A percentile compares a stretch with the other conserved stretches of the same genome.
These are phyloP conservation scores for Drosophila simulans DNA, from an alignment of 1,140 invertebrate genomes.

Conservation along the genomic window DNA sequence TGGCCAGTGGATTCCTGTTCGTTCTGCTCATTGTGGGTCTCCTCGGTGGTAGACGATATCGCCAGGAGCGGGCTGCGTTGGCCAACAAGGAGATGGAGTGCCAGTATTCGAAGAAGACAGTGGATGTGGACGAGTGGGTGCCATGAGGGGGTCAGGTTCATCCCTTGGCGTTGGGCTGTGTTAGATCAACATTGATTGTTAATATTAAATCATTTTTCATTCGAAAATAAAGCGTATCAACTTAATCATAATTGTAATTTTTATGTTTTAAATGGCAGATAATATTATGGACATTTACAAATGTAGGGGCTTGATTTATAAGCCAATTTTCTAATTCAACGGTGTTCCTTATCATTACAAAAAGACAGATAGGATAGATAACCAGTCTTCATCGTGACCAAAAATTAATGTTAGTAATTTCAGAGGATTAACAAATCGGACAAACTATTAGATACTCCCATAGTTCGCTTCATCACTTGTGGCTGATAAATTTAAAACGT, in stretches of 20 bases:
- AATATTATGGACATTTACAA: not conserved
- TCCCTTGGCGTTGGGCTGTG: conserved; percentile 39
- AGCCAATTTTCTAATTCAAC: not conserved
- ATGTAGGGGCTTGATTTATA: not conserved
- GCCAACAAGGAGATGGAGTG: conserved; percentile 54
- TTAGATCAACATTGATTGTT: conserved; percentile 57
- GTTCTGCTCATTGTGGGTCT: conserved; percentile 54
- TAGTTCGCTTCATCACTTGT: not conserved
- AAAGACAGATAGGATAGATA: not conserved
- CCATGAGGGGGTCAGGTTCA: conserved; percentile 27
- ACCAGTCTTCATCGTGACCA: too few relatives aligned
- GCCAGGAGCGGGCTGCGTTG: not conserved
- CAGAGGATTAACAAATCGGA: not conserved
- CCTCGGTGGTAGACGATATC: conserved; percentile 21
- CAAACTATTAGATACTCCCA: too few relatives aligned
- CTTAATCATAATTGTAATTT: not conserved
- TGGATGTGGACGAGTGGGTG: conserved; percentile 68
- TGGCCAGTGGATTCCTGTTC: conserved; percentile 50
- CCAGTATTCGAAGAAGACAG: conserved; percentile 60
- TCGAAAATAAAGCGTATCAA: conserved; percentile 47
- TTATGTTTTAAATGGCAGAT: too few relatives aligned
- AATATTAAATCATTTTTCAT: conserved; percentile 17
- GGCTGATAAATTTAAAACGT: conserved; percentile 28
- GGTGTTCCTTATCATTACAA: too few relatives aligned
- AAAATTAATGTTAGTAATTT: not conserved